Evolutionary conservation across 2,888 invertebrate genomes (phyloP).

Genomic region (Himalopsyche tibetana): DNA sequence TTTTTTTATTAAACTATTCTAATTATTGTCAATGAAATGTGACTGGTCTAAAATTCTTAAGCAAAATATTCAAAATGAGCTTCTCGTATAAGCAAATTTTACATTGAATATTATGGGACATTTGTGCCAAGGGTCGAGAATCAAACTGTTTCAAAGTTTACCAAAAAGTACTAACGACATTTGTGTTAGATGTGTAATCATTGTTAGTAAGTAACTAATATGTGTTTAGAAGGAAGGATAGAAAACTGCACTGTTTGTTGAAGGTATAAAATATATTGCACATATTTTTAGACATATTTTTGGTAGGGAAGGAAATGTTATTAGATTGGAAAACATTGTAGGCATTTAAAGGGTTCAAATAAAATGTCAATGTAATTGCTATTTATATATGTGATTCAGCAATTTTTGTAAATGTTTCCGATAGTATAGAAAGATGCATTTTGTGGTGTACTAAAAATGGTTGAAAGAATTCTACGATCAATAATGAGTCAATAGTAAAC

Average conservation of each 20-base stretch:
- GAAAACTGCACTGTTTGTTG: background rate
- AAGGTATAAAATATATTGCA: background rate
- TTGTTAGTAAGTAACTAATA: background rate
- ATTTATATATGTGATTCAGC: background rate
- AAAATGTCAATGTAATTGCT: background rate
- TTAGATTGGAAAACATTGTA: background rate
- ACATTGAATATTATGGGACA: too few relatives aligned
- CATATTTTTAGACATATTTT: constrained; percentile 25
- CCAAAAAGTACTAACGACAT: too few relatives aligned
- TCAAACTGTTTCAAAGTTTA: background rate
- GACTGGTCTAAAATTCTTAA: too few relatives aligned
- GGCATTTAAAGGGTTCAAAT: background rate
- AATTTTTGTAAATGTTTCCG: too few relatives aligned
- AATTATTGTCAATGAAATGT: too few relatives aligned
- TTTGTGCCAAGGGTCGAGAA: background rate
- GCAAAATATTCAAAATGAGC: too few relatives aligned
- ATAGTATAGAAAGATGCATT: too few relatives aligned
- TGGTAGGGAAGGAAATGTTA: background rate
- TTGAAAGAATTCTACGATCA: too few relatives aligned
- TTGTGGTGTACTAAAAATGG: too few relatives aligned
- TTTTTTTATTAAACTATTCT: background rate
- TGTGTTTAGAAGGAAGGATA: background rate
- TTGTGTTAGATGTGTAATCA: background rate
- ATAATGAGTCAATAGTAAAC: too few relatives aligned
- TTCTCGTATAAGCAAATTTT: too few relatives aligned